Base-by-base conservation (phyloP, 2,888 invertebrate species). In the Cryptus armator region DNA sequence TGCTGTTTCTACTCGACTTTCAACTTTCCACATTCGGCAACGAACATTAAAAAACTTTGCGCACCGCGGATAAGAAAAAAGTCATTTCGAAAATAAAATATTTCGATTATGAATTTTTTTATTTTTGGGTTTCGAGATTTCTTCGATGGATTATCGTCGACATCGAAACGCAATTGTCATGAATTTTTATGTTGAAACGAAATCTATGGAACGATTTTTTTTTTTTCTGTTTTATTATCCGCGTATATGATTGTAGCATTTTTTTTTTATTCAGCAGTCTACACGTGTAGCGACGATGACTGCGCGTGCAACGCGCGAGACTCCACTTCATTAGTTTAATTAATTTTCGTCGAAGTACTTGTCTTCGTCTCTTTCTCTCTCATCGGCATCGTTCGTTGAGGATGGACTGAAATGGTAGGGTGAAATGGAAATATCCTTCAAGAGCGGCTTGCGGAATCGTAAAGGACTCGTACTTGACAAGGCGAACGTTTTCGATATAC, bases 261-360 rank as follows among this genome's bases (percentile, higher is more conserved):
- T 14, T 75, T 75, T 51, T 62, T 56, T 37, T 43, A 43, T 19
- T 43, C 43, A 2, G 37, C 9, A 56, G 29, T 72, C 37, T 64
- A 59, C 4, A 53, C 62, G 53, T 51, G 70, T 32, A 46, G 46
- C 37, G 37, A 51, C 14, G 43, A 46, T 62, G 68, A 48, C 77
- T 70, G 81, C 56, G 81, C 56, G 72, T 70, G 64, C 48, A 7
- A n/a, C 32, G 3, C 64, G 75, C 48, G 70, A 83, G 74, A 74
- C 78, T 68, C 68, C 84, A 88, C 88, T 90, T 91, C 90, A 90
- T 91, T 90, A 90, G 89, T 89, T 90, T 90, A 90, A 92, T 90
- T 91, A 89, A 91, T 90, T 89, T 79, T 75, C 72, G 81, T 80
- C 74, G 83, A 86, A 86, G 86, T 76, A 86, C 86, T 81, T 7